A percentile compares a stretch with the other conserved stretches of the same genome.
These are phyloP conservation scores for Drosophila obscura DNA, from an alignment of 1,140 invertebrate species.

Conservation along the genomic window DNA sequence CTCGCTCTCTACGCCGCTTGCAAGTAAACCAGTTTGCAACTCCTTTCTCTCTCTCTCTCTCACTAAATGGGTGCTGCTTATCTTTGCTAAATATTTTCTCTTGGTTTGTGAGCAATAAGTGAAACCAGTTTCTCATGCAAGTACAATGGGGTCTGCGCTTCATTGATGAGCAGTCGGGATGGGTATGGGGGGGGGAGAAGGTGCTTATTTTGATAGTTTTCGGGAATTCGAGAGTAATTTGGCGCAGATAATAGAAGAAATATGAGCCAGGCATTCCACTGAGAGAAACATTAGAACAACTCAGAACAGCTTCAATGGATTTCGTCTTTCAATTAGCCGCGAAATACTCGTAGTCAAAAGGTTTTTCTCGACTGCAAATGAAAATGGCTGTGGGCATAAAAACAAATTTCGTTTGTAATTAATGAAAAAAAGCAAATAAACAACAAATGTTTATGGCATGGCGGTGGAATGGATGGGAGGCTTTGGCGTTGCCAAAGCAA, in stretches of 20 bases:
- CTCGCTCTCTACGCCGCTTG: neutral
- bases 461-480: constrained; percentile 32
- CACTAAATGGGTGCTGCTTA: constrained; percentile 9
- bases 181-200: constrained; percentile 8
- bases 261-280: constrained; percentile 25
- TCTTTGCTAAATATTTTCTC: constrained; percentile 62
- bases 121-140: constrained; percentile 63
- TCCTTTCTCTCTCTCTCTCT: constrained; percentile 1
- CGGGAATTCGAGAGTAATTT: constrained; percentile 1
- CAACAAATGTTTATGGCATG: constrained; percentile 55
- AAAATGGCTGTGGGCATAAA: constrained; percentile 13
- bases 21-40: constrained; percentile 57
- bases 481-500: constrained; percentile 58
- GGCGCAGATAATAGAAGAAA: constrained; percentile 27
- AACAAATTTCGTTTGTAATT: constrained; percentile 39
- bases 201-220: constrained; percentile 7
- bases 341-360: no score
- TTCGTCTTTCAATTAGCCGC: constrained; percentile 34
- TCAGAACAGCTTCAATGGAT: constrained; percentile 8
- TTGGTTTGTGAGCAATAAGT: constrained; percentile 47
- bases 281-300: constrained; percentile 13
- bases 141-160: constrained; percentile 16
- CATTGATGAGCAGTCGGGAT: neutral
- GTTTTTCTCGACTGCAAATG: constrained; percentile 19
- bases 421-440: constrained; percentile 54